Evolutionary conservation across 2,888 invertebrate species (phyloP).

Genomic region (Iselma pallidipennis): DNA sequence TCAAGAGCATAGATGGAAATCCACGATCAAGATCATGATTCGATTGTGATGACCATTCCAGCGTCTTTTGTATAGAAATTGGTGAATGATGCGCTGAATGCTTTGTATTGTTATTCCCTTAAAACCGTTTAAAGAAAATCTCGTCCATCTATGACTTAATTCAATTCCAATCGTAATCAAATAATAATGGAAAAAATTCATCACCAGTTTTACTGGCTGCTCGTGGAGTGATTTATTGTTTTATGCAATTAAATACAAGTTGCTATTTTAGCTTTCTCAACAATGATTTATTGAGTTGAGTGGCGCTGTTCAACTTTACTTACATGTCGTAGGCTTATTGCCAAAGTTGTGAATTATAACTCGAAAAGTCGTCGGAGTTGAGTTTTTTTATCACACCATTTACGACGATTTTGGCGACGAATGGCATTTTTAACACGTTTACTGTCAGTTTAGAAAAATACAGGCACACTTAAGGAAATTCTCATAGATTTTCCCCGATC

Average conservation of each 20-base stretch:
- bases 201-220: no score
- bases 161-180: no score
- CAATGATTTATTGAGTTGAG: constrained; percentile 23
- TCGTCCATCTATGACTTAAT: no score
- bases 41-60: constrained; percentile 43
- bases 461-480: not conserved
- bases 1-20: constrained; percentile 32
- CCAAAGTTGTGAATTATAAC: constrained; percentile 27
- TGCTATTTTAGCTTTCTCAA: constrained; percentile 22
- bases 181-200: no score
- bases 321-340: constrained; percentile 21
- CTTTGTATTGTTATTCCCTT: no score
- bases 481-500: not conserved
- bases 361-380: not conserved
- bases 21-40: constrained; percentile 33
- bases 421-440: not conserved
- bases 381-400: not conserved
- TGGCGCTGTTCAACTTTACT: not conserved
- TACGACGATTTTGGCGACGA: not conserved
- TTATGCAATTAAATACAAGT: constrained; percentile 25
- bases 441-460: not conserved
- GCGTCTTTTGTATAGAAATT: constrained; percentile 37
- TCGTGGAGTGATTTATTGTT: constrained; percentile 37
- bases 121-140: no score
- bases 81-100: constrained; percentile 38